Conservation (phyloP, 2,113 vertebrate genomes). For the Coracopsis vasa region DNA sequence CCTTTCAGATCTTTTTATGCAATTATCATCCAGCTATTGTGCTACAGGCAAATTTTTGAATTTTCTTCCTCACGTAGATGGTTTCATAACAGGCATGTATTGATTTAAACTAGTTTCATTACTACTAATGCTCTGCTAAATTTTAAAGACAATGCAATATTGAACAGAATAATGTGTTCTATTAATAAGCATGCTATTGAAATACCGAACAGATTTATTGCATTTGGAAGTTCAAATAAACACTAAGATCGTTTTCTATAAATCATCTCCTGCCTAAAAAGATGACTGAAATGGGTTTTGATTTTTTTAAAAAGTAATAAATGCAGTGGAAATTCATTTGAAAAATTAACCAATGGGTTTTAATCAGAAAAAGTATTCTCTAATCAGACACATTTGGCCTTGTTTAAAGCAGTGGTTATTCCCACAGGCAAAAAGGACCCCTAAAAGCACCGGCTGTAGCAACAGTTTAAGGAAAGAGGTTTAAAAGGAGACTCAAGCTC, state of each 20-base stretch:
- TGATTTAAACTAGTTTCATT: constrained; percentile 76
- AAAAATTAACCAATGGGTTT: constrained; percentile 70
- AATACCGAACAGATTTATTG: constrained; percentile 74
- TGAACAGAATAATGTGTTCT: constrained; percentile 77
- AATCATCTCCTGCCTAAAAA: constrained; percentile 68
- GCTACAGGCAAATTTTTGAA: constrained; percentile 45
- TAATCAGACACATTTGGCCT: neutral
- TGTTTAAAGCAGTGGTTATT: neutral
- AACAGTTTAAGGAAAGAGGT: neutral
- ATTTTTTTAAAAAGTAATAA: constrained; percentile 62
- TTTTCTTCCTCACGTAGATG: constrained; percentile 40
- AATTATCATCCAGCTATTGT: neutral
- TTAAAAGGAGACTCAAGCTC: constrained; percentile 34
- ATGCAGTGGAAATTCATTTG: constrained; percentile 64
- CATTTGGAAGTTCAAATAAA: constrained; percentile 75
- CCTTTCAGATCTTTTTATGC: neutral
- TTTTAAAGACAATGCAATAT: constrained; percentile 80
- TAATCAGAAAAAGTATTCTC: constrained; percentile 32
- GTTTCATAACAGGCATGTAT: constrained; percentile 69
- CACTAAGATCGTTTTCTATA: constrained; percentile 69
- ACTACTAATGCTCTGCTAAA: constrained; percentile 77
- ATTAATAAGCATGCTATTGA: constrained; percentile 77
- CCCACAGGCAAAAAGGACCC: neutral
- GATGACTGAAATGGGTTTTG: constrained; percentile 63
- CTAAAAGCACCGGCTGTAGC: neutral